A percentile compares a stretch with the other conserved stretches of the same genome.
phyloP scores from a whole-genome alignment of 23 tunicate species.

The Aplidium turbinatum region DNA sequence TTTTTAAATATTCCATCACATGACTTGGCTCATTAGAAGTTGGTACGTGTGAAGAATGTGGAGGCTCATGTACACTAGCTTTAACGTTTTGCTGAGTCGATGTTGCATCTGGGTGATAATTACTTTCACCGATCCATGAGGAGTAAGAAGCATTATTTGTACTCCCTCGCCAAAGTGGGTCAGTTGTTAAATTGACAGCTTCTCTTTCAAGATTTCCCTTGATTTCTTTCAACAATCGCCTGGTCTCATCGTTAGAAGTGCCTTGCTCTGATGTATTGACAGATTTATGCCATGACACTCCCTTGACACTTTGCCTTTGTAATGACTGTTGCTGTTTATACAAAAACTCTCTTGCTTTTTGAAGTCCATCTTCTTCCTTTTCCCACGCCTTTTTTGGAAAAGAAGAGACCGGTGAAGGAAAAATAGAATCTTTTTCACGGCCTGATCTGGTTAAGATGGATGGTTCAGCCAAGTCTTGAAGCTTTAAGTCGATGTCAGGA shows the following conservation, averaged over 20 bases:
- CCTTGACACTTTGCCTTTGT: slow-evolving; percentile 37
- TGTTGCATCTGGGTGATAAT: not conserved
- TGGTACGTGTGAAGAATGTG: not conserved
- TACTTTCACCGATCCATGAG: slow-evolving; percentile 1
- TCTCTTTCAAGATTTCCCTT: slow-evolving; percentile 40
- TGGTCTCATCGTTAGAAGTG: slow-evolving; percentile 7
- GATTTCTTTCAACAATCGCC: slow-evolving; percentile 41
- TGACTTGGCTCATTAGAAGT: slow-evolving; percentile 6
- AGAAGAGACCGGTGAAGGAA: slow-evolving; percentile 17
- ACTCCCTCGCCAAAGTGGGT: not conserved
- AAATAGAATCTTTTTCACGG: too few relatives aligned
- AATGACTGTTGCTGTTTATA: slow-evolving; percentile 62
- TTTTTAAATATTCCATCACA: slow-evolving; percentile 67
- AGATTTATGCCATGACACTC: slow-evolving; percentile 54
- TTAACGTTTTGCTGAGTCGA: not conserved
- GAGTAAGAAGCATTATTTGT: not conserved
- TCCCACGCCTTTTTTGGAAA: slow-evolving; percentile 56
- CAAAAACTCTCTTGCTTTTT: slow-evolving; percentile 73
- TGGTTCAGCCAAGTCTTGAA: too few relatives aligned
- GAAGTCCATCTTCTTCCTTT: slow-evolving; percentile 56
- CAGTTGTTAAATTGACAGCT: slow-evolving; percentile 24
- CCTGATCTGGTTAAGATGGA: too few relatives aligned
- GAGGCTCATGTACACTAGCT: not conserved
- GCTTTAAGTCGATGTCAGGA: too few relatives aligned
- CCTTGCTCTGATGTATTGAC: slow-evolving; percentile 45